Base-by-base conservation (phyloP, 1,140 invertebrate genomes). In the Triops longicaudatus region DNA sequence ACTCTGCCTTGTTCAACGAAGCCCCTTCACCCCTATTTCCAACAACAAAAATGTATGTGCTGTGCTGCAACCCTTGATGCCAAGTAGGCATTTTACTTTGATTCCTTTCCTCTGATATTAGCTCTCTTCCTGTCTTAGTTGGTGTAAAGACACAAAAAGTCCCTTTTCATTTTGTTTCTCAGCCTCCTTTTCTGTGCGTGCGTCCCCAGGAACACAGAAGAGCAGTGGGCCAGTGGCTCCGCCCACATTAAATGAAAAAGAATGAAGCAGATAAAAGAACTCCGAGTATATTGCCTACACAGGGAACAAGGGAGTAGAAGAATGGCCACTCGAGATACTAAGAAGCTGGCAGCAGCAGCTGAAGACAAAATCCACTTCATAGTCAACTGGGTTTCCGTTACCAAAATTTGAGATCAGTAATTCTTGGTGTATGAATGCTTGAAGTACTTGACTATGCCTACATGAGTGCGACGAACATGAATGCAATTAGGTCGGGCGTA, bases 31-130 rank as follows among this genome's bases (percentile, higher is more conserved):
- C 50, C n/a, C 22, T 14, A 1, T 12, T 22, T 63, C 22, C 50
- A 5, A 17, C 50, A 17, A 63, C 22, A 63, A 63, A 63, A 63
- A 63, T 12, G 22, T 63, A 63, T 22, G 50, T 37, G 31, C 31
- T 37, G 50, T 63, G 50, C 50, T n/a, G 50, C 50, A 63, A 22
- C 50, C 50, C 50, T 63, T 63, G 50, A 63, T 63, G 50, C 50
- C 50, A 63, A 63, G 50, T 63, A 63, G 50, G 50, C 50, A 63
- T 63, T 63, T 63, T 63, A 14, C 50, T 63, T 63, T 63, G 50
- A 63, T 63, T 12, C 50, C 50, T 63, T 63, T 63, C 22, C 50
- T 22, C 50, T 63, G 17, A 63, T 63, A 63, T 63, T 63, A 22
- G 50, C 50, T 63, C 50, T 63, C 22, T 6, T 63, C 22, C n/a